Conservation (phyloP, 2,888 invertebrate genomes). For the Glaucopsyche alexis region DNA sequence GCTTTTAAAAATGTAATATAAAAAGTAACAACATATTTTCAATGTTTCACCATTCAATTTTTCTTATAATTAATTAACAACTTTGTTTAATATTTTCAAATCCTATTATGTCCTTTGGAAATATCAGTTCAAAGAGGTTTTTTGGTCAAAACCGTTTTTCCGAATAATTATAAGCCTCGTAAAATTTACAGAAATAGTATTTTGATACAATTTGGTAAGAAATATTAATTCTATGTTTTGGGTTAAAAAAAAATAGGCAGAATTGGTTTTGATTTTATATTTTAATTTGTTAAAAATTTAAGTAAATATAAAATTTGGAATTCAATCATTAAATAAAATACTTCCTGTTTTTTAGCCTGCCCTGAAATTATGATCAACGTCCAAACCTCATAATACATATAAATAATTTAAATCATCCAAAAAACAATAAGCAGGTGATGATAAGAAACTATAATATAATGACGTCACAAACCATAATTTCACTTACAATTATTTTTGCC, state of each 20-base stretch:
- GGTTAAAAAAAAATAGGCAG: not conserved
- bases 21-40: not conserved
- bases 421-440: too few relatives aligned
- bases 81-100: not conserved
- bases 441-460: too few relatives aligned
- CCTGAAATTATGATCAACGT: too few relatives aligned
- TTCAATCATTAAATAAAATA: too few relatives aligned
- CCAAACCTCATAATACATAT: too few relatives aligned
- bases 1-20: not conserved
- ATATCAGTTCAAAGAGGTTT: not conserved
- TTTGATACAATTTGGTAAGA: not conserved
- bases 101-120: not conserved
- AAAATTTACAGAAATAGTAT: not conserved
- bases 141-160: not conserved
- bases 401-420: too few relatives aligned
- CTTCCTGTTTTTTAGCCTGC: too few relatives aligned
- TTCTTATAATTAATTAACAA: not conserved
- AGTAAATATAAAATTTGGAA: too few relatives aligned
- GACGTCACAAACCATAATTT: too few relatives aligned
- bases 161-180: slow-evolving; percentile 10
- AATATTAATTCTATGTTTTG: not conserved
- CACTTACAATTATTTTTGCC: too few relatives aligned
- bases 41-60: not conserved
- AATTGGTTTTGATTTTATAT: too few relatives aligned
- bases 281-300: too few relatives aligned